Evolutionary conservation across 2,888 invertebrate species (phyloP).

Genomic region (Platycheirus rosarum): DNA sequence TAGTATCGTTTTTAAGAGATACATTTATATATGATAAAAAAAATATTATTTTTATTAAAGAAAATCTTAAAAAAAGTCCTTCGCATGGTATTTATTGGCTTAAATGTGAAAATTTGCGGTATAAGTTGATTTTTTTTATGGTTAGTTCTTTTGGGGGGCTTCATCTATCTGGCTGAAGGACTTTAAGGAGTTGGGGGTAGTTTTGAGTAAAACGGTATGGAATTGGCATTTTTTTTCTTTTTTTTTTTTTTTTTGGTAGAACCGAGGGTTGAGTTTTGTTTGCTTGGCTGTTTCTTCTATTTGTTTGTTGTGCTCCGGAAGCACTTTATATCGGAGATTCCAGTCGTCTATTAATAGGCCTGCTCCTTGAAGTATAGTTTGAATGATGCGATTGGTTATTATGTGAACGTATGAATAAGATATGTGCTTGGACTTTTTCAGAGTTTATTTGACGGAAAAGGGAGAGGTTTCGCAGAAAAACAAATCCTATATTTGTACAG

Average conservation of each 20-base stretch:
- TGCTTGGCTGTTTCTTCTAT: conserved; percentile 1
- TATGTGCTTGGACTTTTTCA: conserved; percentile 6
- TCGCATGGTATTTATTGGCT: conserved; percentile 15
- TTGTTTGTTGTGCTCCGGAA: conserved; percentile 24
- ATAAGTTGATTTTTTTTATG: conserved; percentile 15
- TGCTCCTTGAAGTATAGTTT: conserved; percentile 17
- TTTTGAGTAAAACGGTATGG: conserved; percentile 23
- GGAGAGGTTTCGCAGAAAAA: conserved; percentile 6
- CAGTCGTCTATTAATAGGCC: conserved; percentile 30
- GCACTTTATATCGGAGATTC: conserved; percentile 34
- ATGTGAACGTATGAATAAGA: conserved; percentile 43
- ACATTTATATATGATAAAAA: not conserved
- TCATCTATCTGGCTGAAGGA: not conserved
- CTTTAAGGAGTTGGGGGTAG: not conserved
- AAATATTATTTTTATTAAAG: conserved; percentile 23
- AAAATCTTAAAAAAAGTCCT: conserved; percentile 1
- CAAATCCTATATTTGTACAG: not conserved
- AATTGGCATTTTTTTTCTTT: conserved; percentile 27
- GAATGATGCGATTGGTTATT: conserved; percentile 38
- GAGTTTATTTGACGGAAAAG: conserved; percentile 26
- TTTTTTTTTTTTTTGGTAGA: conserved; percentile 32
- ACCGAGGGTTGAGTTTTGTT: conserved; percentile 34
- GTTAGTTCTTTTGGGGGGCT: conserved; percentile 14
- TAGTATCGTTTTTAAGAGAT: not conserved
- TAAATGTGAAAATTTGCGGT: conserved; percentile 24